Evolutionary conservation across 2,797 vertebrate species (phyloP).

Genomic region (Emydoidea blandingii): DNA sequence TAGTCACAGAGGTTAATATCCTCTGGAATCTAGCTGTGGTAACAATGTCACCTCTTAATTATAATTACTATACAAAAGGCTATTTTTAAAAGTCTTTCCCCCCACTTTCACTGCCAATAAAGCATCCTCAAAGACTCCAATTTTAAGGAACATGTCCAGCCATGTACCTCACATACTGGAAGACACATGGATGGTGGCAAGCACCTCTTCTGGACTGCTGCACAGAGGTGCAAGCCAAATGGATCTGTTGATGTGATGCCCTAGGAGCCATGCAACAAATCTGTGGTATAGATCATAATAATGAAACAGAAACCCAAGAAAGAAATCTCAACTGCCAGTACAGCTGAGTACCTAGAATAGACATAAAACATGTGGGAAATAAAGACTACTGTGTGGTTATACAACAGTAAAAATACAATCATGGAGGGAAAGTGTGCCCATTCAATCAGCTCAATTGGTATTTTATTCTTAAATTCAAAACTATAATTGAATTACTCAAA

Average conservation of each 20-base stretch:
- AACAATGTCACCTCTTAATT: not conserved
- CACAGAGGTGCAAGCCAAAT: not conserved
- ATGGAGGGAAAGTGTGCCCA: not conserved
- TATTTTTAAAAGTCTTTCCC: not conserved
- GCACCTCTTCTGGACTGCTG: not conserved
- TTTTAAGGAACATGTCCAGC: not conserved
- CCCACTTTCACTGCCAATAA: not conserved
- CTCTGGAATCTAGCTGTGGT: not conserved
- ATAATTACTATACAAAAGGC: not conserved
- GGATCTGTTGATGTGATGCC: not conserved
- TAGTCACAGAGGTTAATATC: not conserved
- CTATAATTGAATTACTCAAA: not conserved
- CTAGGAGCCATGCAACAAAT: not conserved
- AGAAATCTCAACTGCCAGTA: not conserved
- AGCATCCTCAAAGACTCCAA: not conserved
- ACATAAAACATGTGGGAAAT: fast-evolving
- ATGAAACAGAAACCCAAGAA: not conserved
- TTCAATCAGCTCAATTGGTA: not conserved
- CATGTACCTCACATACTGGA: not conserved
- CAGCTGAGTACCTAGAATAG: not conserved
- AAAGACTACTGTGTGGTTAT: not conserved
- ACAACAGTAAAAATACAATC: not conserved
- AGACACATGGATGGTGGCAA: not conserved
- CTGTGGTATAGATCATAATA: not conserved
- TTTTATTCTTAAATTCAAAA: not conserved